Base-by-base conservation (phyloP, 2,888 invertebrate genomes). In the Cerastoderma edule region DNA sequence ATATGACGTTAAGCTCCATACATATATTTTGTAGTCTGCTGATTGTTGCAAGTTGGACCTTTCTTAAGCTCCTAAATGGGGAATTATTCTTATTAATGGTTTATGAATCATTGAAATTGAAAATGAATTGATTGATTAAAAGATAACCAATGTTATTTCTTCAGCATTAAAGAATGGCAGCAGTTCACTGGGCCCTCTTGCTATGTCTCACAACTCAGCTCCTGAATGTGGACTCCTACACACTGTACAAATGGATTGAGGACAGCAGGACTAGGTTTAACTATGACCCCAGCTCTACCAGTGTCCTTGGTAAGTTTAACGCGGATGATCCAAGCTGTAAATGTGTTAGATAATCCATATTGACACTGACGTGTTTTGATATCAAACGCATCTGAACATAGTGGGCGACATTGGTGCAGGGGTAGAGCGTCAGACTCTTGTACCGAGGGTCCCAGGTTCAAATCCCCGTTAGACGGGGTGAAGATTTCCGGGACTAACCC, bases 181-280 rank as follows among this genome's bases (percentile, higher is more conserved):
- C 57, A 57, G 33, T 28, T 2, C 13, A n/a, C 6, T 32, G 27
- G 19, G 8, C n/a, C 30, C 57, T 57, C 16, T 19, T 33, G 6
- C 63, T 35, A 28, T 16, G n/a, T 24, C 10, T 35, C 3, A 8
- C 22, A 2, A 13, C 22, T 8, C 67, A 54, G 22, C 19, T 54
- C 28, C 19, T 39, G 10, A 16, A n/a, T 2, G 39, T 66, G 35
- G 46, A 30, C 3, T 4, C 50, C 2, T 30, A 66, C 50, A 66
- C 66, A 1, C 46, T 82, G 16, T 82, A 82, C 48, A 67, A 77
- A 33, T 79, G 79, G 79, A 64, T 82, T 10, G 72, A 78, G 1
- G 81, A 82, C 67, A 82, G 78, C 35, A 64, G 65, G 53, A 78
- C 74, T 8, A 50, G 77, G 30, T 82, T 82, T 46, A 82, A 77